Percentiles rank a stretch among this genome's conserved stretches.
phyloP scores from a whole-genome alignment of 2,797 vertebrate genomes.

The Gymnothorax reevesii region DNA sequence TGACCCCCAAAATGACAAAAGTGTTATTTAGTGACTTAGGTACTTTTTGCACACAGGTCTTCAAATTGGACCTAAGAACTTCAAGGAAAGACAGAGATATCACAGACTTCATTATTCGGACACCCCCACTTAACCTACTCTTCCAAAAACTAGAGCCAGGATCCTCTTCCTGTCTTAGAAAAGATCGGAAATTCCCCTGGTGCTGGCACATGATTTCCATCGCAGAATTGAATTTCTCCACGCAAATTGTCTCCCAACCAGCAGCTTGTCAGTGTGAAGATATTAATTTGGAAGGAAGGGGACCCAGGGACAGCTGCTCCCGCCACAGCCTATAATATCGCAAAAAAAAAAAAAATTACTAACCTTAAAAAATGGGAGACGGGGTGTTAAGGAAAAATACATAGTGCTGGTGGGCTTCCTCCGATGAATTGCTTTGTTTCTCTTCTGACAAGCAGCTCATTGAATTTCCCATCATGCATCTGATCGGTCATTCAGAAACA shows the following conservation, averaged over 20 bases:
- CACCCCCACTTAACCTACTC: neutral
- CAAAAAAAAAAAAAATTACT: constrained; percentile 63
- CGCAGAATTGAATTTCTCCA: constrained; percentile 69
- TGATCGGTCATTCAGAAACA: constrained; percentile 99
- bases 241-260: constrained; percentile 67
- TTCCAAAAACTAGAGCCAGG: constrained; percentile 18
- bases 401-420: constrained; percentile 75
- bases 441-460: constrained; percentile 99
- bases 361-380: constrained; percentile 68
- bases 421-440: constrained; percentile 84
- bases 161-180: constrained; percentile 34
- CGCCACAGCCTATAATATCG: constrained; percentile 78
- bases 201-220: constrained; percentile 70
- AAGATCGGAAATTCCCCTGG: constrained; percentile 51
- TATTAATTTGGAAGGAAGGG: constrained; percentile 72
- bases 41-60: no score
- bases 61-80: neutral
- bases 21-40: no score
- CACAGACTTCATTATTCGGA: neutral
- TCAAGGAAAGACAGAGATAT: neutral
- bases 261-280: constrained; percentile 72
- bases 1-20: no score
- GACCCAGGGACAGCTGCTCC: constrained; percentile 79
- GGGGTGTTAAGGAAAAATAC: constrained; percentile 66
- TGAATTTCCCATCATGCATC: constrained; percentile 99